Percentiles rank a stretch among this genome's conserved stretches.
These are phyloP conservation scores for Papilio elwesi DNA, from an alignment of 2,888 invertebrate species.

Conservation along the genomic window DNA sequence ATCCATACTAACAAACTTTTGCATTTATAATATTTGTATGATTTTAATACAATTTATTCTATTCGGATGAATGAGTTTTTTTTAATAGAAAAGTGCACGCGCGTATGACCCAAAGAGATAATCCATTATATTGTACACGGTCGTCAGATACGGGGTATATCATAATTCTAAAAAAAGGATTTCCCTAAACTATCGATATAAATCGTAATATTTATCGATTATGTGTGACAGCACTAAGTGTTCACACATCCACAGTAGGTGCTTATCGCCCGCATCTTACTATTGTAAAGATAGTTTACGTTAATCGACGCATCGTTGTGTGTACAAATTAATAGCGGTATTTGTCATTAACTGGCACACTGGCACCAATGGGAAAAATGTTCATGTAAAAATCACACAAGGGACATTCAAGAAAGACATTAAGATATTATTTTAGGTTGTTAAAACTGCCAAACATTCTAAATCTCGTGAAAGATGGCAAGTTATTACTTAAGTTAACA, in stretches of 20 bases:
- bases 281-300: slow-evolving; percentile 12
- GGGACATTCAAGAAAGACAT: slow-evolving; percentile 7
- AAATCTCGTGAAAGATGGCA: too few species aligned
- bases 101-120: too few species aligned
- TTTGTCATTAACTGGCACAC: slow-evolving; percentile 18
- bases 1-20: too few species aligned
- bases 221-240: neutral
- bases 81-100: too few species aligned
- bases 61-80: too few species aligned
- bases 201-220: neutral
- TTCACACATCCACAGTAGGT: neutral
- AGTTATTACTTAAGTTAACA: too few species aligned
- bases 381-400: neutral
- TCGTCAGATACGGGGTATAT: too few species aligned
- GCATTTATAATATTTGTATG: too few species aligned
- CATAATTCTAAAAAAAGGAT: too few species aligned
- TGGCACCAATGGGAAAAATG: neutral
- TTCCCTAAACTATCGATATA: neutral
- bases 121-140: too few species aligned
- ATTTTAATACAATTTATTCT: neutral
- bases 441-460: too few species aligned
- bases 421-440: neutral
- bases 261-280: slow-evolving; percentile 25
- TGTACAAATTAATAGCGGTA: slow-evolving; percentile 23
- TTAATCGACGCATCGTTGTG: slow-evolving; percentile 13